Percentiles rank a stretch among this genome's conserved stretches.
Conservation (phyloP, 2,797 vertebrate species). For the Platalea minor region DNA sequence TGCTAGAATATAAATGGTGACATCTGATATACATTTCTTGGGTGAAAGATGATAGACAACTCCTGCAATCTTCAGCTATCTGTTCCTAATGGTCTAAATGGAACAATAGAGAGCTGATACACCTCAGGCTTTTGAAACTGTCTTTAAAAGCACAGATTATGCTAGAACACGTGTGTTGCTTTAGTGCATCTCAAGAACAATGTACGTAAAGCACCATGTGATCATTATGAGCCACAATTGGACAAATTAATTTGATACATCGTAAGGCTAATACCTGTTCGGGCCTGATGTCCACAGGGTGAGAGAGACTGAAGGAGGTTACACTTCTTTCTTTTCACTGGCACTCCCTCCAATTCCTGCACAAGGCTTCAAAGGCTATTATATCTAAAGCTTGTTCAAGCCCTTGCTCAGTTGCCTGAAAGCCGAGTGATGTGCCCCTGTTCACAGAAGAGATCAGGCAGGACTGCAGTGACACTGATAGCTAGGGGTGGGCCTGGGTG, state of each 20-base stretch:
- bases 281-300: background rate
- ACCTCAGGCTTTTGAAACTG: background rate
- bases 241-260: background rate
- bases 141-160: background rate
- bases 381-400: background rate
- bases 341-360: background rate
- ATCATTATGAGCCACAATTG: background rate
- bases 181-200: background rate
- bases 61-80: background rate
- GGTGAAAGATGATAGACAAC: background rate
- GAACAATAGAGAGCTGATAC: background rate
- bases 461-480: background rate
- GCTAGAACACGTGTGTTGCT: background rate
- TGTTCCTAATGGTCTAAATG: background rate
- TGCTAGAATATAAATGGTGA: background rate
- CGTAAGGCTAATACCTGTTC: background rate
- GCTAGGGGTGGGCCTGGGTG: too few species aligned
- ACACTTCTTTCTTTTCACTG: background rate
- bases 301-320: background rate
- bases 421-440: background rate
- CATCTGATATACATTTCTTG: background rate
- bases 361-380: background rate
- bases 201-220: background rate
- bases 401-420: background rate
- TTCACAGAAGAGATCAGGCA: background rate